Base-by-base conservation (phyloP, 2,113 vertebrate species). In the Rhinolophus ferrumequinum region DNA sequence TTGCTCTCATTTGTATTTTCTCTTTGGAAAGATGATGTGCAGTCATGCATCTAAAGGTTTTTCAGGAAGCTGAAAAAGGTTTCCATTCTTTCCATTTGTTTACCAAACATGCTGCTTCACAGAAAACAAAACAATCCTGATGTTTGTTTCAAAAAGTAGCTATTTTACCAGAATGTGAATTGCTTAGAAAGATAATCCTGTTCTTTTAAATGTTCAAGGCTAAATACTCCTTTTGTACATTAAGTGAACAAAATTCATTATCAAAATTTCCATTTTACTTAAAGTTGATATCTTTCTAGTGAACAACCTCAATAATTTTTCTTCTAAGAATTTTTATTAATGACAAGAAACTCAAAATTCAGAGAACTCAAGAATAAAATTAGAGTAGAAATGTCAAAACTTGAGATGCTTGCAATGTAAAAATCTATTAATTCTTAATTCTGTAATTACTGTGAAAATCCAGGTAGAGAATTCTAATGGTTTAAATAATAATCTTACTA, bases 11-110 rank as follows among this genome's bases (percentile, higher is more conserved):
- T 96, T 52, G 18, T 96, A 80, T 95, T 96, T 97, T 96, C 90
- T 73, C 66, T 97, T 92, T 89, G 92, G 52, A 96, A 80, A 86
- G 81, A 22, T 52, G 58, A 95, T 94, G 90, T 75, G 47, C 44
- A n/a, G 89, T 73, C 91, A 94, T 69, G 72, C 82, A 77, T 87
- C 96, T 2, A 3, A 84, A 76, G 81, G 35, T 15, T 82, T 8
- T 60, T 0, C 0, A 82, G 97, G 86, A 97, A 97, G 92, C 82
- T 28, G 1, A 97, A 81, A 97, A 81, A 38, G 94, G 11, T 0
- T 47, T 47, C 87, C 0, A 3, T 97, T 98, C 76, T 91, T 88
- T 89, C 8, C n/a, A n/a, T 80, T 52, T 96, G 93, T 98, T 98
- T 98, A 94, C 79, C 85, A 96, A 98, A 97, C 95, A 93, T 13